Evolutionary conservation across 2,888 invertebrate genomes (phyloP), one percentile per base, ranked within the genome.

Genomic region (Trissonchulus latispiculum): DNA sequence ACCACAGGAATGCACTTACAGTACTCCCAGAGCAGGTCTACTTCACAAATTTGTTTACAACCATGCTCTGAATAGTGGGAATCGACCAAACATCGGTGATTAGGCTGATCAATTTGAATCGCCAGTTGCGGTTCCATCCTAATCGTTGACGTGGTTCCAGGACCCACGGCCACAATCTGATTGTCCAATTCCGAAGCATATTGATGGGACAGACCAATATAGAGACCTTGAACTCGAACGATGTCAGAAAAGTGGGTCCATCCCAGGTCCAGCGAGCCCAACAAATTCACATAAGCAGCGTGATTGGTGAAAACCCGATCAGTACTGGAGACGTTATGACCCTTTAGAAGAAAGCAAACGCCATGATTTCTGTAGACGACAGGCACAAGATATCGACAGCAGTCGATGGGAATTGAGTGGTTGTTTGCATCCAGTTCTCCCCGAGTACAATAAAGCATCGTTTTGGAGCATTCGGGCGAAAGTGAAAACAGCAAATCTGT

Each of bases 201-300:
- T 3, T 68, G 2, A n/a, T 68, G 36, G 8, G 69, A 33, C 15
- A 68, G 8, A 2, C 69, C 69, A 8, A 68, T 23, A 33, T 68
- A 68, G 33, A 68, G 23, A 2, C 69, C 69, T 23, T 36, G 69
- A 31, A 36, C 36, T 35, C 69, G 69, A 32, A 68, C 69, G 32
- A 28, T 8, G 28, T 8, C 8, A 23, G 48, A 48, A 23, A 15
- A 48, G 8, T 48, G 48, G 23, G 48, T 48, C 48, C 48, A 48
- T 15, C 8, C 48, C 23, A 23, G 23, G 23, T 48, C 23, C 8
- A 23, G 8, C 8, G 48, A 15, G 48, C 8, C 48, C 48, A 15
- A 15, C 8, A 48, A 15, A 23, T 48, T 48, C 8, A 48, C 48
- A 8, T 23, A 48, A 8, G 48, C 48, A 48, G 48, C 48, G 48